phyloP scores from a whole-genome alignment of 2,888 invertebrate species.

The Agrotis clavis region DNA sequence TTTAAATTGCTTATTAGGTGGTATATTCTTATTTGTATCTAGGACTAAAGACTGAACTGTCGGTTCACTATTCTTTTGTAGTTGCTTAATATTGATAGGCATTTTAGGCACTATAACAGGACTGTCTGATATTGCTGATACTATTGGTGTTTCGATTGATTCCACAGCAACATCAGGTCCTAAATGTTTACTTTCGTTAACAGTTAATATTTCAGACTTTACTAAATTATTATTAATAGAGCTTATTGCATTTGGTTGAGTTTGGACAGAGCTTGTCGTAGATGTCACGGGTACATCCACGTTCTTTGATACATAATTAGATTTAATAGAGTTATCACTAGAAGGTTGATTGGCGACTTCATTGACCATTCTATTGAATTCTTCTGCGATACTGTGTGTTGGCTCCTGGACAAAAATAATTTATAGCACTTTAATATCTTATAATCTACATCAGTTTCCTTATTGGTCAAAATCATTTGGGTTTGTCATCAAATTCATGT shows the following conservation, averaged over 20 bases:
- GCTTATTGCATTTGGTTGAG: slow-evolving; percentile 84
- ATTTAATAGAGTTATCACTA: slow-evolving; percentile 78
- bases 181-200: slow-evolving; percentile 85
- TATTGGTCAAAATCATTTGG: not conserved
- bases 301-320: slow-evolving; percentile 77
- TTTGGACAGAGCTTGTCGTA: slow-evolving; percentile 77
- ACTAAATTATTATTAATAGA: slow-evolving; percentile 86
- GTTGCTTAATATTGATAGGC: slow-evolving; percentile 84
- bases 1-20: slow-evolving; percentile 80
- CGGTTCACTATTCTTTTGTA: slow-evolving; percentile 83
- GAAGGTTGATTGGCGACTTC: slow-evolving; percentile 85
- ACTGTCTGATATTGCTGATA: slow-evolving; percentile 93
- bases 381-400: slow-evolving; percentile 84
- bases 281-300: slow-evolving; percentile 77
- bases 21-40: slow-evolving; percentile 83
- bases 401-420: slow-evolving; percentile 73
- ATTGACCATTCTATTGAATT: slow-evolving; percentile 88
- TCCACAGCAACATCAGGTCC: slow-evolving; percentile 83
- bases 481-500: not conserved
- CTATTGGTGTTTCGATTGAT: slow-evolving; percentile 91
- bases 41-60: slow-evolving; percentile 78
- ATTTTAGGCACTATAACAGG: slow-evolving; percentile 92
- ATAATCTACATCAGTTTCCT: not conserved
- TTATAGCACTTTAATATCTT: slow-evolving; percentile 18
- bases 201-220: slow-evolving; percentile 87